Evolutionary conservation across 1,140 invertebrate genomes (phyloP), one percentile per base, ranked within the genome.

Genomic region (Rhysida immarginata): DNA sequence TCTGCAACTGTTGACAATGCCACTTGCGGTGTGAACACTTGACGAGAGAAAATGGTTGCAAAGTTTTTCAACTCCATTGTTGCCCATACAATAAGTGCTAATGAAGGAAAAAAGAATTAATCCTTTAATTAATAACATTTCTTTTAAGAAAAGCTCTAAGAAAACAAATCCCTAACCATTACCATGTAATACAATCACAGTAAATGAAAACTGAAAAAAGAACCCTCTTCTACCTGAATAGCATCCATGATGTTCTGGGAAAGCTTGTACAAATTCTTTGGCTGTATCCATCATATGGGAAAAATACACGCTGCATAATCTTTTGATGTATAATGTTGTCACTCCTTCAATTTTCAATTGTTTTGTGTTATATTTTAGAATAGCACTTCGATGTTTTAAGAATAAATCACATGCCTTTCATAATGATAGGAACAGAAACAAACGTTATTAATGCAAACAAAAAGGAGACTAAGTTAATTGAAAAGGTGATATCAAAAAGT

Each of bases 81-180:
- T 58, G 84, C 82, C 93, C 93, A 96, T 1, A 94, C 84, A 58
- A 93, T 80, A 61, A 94, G 83, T 59, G 85, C 89, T 85, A n/a
- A n/a, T n/a, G n/a, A n/a, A n/a, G n/a, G n/a, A n/a, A n/a, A n/a
- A n/a, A n/a, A n/a, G n/a, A n/a, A n/a, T n/a, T n/a, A n/a, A n/a
- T n/a, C n/a, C n/a, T n/a, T n/a, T n/a, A n/a, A n/a, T n/a, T n/a
- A n/a, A n/a, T n/a, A n/a, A n/a, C n/a, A n/a, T n/a, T n/a, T n/a
- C n/a, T n/a, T n/a, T n/a, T n/a, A n/a, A n/a, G n/a, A n/a, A n/a
- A n/a, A n/a, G n/a, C n/a, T n/a, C n/a, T n/a, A n/a, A n/a, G n/a
- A n/a, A n/a, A n/a, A n/a, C n/a, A n/a, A n/a, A n/a, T n/a, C n/a
- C n/a, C n/a, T n/a, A n/a, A n/a, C n/a, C n/a, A n/a, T n/a, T n/a